Evolutionary conservation across 2,113 vertebrate species (phyloP), one percentile per base, ranked within the genome.

Genomic region (Oncorhynchus gorbuscha): DNA sequence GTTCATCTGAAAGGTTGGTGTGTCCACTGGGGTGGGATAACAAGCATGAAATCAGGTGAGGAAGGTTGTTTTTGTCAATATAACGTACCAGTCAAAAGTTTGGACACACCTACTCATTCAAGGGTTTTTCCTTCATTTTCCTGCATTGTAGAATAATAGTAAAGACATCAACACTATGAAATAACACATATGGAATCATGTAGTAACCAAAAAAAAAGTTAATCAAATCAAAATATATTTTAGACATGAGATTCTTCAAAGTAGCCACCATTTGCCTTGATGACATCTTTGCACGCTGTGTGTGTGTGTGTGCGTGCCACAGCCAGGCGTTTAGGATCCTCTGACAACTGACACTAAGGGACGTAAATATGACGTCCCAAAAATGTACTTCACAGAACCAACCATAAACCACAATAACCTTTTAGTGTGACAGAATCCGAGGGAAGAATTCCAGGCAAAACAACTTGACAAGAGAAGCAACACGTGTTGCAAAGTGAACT

Each of bases 351-450:
- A 79, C 73, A 78, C 24, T 11, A 3, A 58, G n/a, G 22, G 26
- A 32, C 5, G 58, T 48, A 20, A 74, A 78, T 77, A 75, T 81
- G 74, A 77, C 49, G 76, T 82, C 75, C 77, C 71, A 79, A 78
- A 77, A 32, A 16, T 35, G 69, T 5, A 30, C 59, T 58, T 61
- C 24, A 3, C 16, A 24, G 35, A 1, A 22, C 24, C 18, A 45
- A 71, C 8, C 22, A 59, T 30, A 58, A 67, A 67, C 32, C 51
- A 58, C 22, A 82, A 61, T 1, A 65, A 13, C 14, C 39, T 48
- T 66, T 2, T 3, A 24, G 24, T 30, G 26, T 24, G 64, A 66
- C 24, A 22, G 5, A 62, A 3, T 16, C 18, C 2, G 5, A 62
- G n/a, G n/a, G 5, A 20, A 20, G 20, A 62, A 62, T 62, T 20